Conservation (phyloP, 2,888 invertebrate genomes). For the Belgica antarctica region DNA sequence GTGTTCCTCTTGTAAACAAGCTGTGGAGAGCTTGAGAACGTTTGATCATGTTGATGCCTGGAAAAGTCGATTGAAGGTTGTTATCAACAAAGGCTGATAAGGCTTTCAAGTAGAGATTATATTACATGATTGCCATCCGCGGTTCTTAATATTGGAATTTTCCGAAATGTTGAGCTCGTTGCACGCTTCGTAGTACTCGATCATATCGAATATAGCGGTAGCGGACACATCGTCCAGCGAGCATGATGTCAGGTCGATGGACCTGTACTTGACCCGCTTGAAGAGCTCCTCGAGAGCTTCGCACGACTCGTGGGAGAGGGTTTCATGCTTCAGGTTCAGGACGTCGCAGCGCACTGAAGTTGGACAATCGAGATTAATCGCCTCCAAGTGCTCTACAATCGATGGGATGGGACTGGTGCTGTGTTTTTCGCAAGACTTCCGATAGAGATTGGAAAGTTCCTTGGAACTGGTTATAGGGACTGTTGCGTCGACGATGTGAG, state of each 20-base stretch:
- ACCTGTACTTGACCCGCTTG: constrained; percentile 60
- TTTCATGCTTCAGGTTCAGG: constrained; percentile 61
- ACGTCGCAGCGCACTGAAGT: constrained; percentile 58
- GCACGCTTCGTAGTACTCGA: constrained; percentile 87
- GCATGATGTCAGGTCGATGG: constrained; percentile 54
- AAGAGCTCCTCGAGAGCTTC: constrained; percentile 84
- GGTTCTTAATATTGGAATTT: constrained; percentile 69
- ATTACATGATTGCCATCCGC: constrained; percentile 79
- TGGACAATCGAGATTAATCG: constrained; percentile 50
- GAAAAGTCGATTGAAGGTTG: background rate
- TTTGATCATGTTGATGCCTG: constrained; percentile 51
- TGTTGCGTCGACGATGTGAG: background rate
- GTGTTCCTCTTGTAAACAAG: constrained; percentile 53
- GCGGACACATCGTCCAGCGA: constrained; percentile 58
- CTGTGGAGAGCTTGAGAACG: constrained; percentile 53
- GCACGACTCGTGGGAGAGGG: constrained; percentile 65
- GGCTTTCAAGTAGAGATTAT: constrained; percentile 57
- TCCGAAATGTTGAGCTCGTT: constrained; percentile 72
- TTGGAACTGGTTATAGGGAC: constrained; percentile 55
- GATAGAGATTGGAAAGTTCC: constrained; percentile 71
- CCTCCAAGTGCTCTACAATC: constrained; percentile 72
- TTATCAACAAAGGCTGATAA: constrained; percentile 3
- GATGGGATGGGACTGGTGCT: constrained; percentile 66
- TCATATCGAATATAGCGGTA: constrained; percentile 83
- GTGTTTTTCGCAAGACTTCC: constrained; percentile 70